Percentiles rank a stretch among this genome's conserved stretches.
These are phyloP conservation scores for Malurus elegans DNA, from an alignment of 2,113 vertebrate species.

Conservation along the genomic window DNA sequence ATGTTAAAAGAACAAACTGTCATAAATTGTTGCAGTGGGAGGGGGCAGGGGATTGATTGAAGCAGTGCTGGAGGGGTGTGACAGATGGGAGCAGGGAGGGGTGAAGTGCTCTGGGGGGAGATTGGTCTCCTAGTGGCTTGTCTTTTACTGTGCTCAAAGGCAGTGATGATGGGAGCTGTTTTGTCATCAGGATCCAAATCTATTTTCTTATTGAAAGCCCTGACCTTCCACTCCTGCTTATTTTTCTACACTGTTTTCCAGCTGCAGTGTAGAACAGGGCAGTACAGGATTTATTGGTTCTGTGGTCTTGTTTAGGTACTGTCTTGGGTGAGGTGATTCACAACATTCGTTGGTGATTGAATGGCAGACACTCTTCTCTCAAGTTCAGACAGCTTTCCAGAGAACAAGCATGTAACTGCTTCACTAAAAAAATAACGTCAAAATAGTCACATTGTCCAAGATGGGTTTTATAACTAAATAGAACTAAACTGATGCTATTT, in stretches of 20 bases:
- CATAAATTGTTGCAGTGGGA: neutral
- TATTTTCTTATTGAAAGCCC: neutral
- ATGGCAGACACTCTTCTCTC: neutral
- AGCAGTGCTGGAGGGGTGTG: neutral
- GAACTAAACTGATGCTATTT: neutral
- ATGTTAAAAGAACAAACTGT: neutral
- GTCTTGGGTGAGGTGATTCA: neutral
- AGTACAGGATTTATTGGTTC: neutral
- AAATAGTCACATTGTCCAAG: neutral
- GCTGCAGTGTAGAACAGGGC: neutral
- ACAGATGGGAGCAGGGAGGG: neutral
- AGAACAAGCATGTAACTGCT: neutral
- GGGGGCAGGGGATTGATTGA: too few relatives aligned
- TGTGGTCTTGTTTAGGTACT: neutral
- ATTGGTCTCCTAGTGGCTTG: neutral
- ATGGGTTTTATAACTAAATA: neutral
- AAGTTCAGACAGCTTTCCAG: neutral
- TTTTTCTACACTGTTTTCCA: neutral
- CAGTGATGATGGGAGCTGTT: neutral
- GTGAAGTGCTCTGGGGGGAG: neutral
- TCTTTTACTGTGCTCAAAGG: neutral
- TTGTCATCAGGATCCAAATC: neutral
- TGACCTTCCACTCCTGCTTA: neutral
- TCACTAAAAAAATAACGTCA: neutral
- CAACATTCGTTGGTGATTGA: neutral